A percentile compares a stretch with the other conserved stretches of the same genome.
Conservation (phyloP, 2,888 invertebrate genomes). For the Drosophila prolongata region DNA sequence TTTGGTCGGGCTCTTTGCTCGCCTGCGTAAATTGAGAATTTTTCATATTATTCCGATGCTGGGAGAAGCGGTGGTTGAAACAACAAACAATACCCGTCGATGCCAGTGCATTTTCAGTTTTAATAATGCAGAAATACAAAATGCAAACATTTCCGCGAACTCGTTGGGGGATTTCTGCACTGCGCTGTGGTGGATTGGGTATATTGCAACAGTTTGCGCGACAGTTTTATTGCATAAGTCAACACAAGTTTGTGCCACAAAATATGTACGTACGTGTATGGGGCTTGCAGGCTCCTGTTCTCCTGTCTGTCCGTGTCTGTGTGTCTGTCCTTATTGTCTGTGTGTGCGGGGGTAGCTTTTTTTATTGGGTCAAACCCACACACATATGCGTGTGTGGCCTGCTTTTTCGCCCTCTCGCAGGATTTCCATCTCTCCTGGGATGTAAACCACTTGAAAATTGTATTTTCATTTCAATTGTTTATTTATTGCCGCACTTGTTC, state of each 20-base stretch:
- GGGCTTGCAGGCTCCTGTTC: constrained; percentile 10
- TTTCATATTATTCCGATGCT: constrained; percentile 59
- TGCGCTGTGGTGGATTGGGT: constrained; percentile 39
- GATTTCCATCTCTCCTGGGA: constrained; percentile 45
- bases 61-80: not conserved
- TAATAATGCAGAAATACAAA: constrained; percentile 79
- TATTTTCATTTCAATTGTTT: constrained; percentile 81
- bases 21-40: constrained; percentile 70
- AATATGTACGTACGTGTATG: constrained; percentile 27
- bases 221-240: constrained; percentile 81
- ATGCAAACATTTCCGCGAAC: constrained; percentile 77
- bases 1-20: constrained; percentile 3
- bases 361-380: constrained; percentile 64
- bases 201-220: constrained; percentile 70
- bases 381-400: constrained; percentile 22
- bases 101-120: constrained; percentile 73
- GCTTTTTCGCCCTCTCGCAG: constrained; percentile 22
- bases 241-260: constrained; percentile 73
- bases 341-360: constrained; percentile 44
- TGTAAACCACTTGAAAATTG: constrained; percentile 80
- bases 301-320: not conserved
- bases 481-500: constrained; percentile 80
- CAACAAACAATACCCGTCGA: constrained; percentile 53
- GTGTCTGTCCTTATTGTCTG: constrained; percentile 15
- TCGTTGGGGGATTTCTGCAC: constrained; percentile 41